Evolutionary conservation across 2,113 vertebrate genomes (phyloP).

Genomic region (Rostratula benghalensis): DNA sequence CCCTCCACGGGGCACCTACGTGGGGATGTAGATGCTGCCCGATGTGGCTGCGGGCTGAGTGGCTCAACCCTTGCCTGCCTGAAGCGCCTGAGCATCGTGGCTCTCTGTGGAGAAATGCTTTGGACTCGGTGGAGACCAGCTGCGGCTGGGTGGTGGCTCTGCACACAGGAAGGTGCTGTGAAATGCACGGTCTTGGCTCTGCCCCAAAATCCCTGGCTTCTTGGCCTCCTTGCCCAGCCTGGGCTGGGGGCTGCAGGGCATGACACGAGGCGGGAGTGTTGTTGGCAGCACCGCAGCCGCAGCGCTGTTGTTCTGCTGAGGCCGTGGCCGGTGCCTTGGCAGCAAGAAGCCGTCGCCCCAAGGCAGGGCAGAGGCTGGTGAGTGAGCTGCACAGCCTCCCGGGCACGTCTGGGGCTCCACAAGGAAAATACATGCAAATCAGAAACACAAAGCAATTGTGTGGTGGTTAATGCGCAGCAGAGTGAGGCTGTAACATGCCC

Average conservation of each 20-base stretch:
- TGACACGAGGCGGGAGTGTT: accelerated
- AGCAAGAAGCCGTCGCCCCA: accelerated
- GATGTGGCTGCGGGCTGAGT: accelerated
- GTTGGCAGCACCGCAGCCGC: neutral
- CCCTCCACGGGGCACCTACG: slow-evolving; percentile 69
- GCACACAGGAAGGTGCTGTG: neutral
- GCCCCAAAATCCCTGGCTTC: neutral
- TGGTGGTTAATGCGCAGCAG: neutral
- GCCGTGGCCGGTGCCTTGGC: neutral
- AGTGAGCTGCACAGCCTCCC: neutral
- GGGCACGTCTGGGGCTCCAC: accelerated
- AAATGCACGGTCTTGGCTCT: accelerated
- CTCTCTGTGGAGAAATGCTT: accelerated
- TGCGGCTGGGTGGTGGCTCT: neutral
- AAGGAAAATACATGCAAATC: neutral
- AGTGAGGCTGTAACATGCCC: neutral
- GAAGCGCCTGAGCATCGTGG: accelerated
- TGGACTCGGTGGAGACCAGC: accelerated
- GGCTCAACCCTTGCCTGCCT: neutral
- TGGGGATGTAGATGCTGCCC: neutral
- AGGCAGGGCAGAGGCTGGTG: neutral
- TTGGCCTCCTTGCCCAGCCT: neutral
- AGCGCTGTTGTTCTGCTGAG: neutral
- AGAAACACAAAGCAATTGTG: neutral
- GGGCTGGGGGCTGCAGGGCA: neutral